Base-by-base conservation (phyloP, 2,888 invertebrate species). In the Eretmocerus hayati region DNA sequence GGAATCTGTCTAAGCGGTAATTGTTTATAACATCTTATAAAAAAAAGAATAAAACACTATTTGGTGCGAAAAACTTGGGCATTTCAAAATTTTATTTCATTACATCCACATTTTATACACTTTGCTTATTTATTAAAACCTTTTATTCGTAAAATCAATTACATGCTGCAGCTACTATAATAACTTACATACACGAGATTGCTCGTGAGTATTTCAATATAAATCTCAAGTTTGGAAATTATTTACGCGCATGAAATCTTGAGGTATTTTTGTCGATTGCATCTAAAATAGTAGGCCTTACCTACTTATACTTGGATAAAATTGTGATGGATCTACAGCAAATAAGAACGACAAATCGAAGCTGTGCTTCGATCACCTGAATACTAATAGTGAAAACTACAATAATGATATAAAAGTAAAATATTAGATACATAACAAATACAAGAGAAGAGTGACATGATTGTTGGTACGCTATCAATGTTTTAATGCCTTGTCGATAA, bases 1-100 rank as follows among this genome's bases (percentile, higher is more conserved):
- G 73, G 90, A 92, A 73, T 83, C 87, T 67, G 97, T 97, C 69
- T 97, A 87, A 88, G 44, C 23, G 55, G 39, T 53, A 55, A 54
- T n/a, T 58, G 59, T 58, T 59, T 55, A 59, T 59, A 55, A 51
- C 52, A 59, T 54, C 55, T 62, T 62, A 42, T 59, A 63, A 60
- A 60, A 63, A 60, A 60, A 62, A 60, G 59, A 65, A 64, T 64
- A 65, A 65, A 64, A 59, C 56, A 59, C 54, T 49, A 46, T 37
- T 46, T 48, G 54, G 53, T 56, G 56, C 39, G 53, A 53, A 53
- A 51, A 47, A 22, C 37, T 2, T 15, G n/a, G 21, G 31, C 52
- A n/a, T 52, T 48, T 44, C 40, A 13, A 37, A 41, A 36, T 23
- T 52, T 58, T 45, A 42, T 48, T 54, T 49, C 45, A 47, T 54